Base-by-base conservation (phyloP, 1,140 invertebrate species). In the Tenebrio molitor region DNA sequence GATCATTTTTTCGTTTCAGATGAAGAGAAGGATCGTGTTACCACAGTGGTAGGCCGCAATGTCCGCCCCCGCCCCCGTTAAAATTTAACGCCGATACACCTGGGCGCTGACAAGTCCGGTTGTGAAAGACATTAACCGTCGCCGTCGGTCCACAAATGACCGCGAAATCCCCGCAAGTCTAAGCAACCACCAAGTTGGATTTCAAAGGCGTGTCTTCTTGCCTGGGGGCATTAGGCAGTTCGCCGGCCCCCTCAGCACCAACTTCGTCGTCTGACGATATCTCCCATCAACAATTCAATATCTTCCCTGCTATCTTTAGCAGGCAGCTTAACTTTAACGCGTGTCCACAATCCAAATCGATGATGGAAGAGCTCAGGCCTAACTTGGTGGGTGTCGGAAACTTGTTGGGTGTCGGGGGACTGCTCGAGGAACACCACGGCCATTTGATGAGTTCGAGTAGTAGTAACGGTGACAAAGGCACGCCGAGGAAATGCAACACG, bases 271-370 rank as follows among this genome's bases (percentile, higher is more conserved):
- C 85, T 83, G 79, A 85, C 71, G 87, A 88, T 81, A 83, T 86
- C 67, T 84, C 90, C 72, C 90, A 90, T 81, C 92, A 94, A 79
- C 93, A 94, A 85, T 94, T 94, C 87, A 95, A 95, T 85, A 95
- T 95, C 76, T 94, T 95, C 83, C 93, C 93, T 72, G 93, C 93
- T 50, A 94, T 94, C 79, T 95, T 95, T 83, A 94, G 92, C 84
- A 86, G 93, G 34, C 93, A 95, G 84, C 86, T 95, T 58, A 95
- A 95, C 83, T 95, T 94, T 81, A 88, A 90, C 74, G 86, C 86
- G 66, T 91, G 91, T 78, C 88, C 89, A 0, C 91, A 92, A 76
- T 76, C 83, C 23, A 89, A 90, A 74, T 91, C 91, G 73, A 88
- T 92, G 80, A 94, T 94, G 92, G 93, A 95, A 79, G 93, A 95